Evolutionary conservation across 2,888 invertebrate species (phyloP), one percentile per base, ranked within the genome.

Genomic region (Azorinus chamasolen): DNA sequence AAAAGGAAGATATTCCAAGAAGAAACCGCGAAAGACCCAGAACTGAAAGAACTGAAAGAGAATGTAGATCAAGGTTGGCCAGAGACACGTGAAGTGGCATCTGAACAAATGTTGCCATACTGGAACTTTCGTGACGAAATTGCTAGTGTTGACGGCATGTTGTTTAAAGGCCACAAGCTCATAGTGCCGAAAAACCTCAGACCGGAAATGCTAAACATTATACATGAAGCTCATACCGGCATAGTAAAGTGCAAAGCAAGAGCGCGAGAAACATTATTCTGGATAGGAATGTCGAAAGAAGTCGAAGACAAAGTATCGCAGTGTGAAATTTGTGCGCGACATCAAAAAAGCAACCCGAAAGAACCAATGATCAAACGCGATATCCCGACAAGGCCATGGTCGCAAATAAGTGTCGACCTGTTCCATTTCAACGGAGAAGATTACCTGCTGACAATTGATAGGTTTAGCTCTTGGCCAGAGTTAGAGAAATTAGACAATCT

Each of bases 81-180:
- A 22, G 39, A 74, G 18, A 65, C 51, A 27, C 25, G 50, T 37
- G 27, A n/a, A 12, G 5, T 14, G 10, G 20, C 32, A 10, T 18
- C 18, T 3, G n/a, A 32, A 18, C 22, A 37, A 10, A 32, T 83
- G 12, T 12, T 16, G 2, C 64, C 51, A 27, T 83, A 80, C 54
- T 83, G 75, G 64, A 43, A 61, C 12, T 66, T 74, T 20, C 37
- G 84, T 20, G 63, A 81, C 48, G 76, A 84, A 58, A 50, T 85
- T 3, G 48, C 78, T 0, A 25, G 64, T 2, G 37, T 53, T 24
- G 63, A 63, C 5, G 45, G 24, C 32, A 20, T 63, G 25, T 2
- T 63, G n/a, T 63, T 63, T 24, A 53, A 63, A 53, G 20, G 16
- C 1, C 63, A 53, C 20, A 51, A 65, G 41, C 37, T 73, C 2